Evolutionary conservation across 2,888 invertebrate species (phyloP).

Genomic region (Stramonita haemastoma): DNA sequence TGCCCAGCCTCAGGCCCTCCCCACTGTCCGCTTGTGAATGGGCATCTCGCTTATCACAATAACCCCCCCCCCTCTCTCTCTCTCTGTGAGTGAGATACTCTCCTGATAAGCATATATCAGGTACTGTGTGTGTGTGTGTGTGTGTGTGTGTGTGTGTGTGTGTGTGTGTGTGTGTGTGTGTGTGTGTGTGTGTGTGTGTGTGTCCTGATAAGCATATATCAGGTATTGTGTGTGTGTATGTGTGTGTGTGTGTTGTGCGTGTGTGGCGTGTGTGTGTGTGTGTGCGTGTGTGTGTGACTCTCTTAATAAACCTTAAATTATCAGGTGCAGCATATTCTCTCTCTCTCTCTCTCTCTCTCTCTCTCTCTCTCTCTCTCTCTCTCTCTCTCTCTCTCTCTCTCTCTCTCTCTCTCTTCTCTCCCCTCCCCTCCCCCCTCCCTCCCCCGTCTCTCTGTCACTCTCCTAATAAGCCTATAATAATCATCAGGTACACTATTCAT

Average conservation of each 20-base stretch:
- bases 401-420: background rate
- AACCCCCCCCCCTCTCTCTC: background rate
- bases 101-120: too few species aligned
- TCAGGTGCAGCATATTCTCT: too few species aligned
- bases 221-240: too few species aligned
- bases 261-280: background rate
- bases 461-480: background rate
- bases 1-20: too few species aligned
- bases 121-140: too few species aligned
- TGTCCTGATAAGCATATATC: too few species aligned
- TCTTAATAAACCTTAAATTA: too few species aligned
- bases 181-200: too few species aligned
- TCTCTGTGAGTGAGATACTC: background rate
- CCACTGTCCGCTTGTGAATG: background rate
- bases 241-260: too few species aligned
- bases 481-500: too few species aligned
- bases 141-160: too few species aligned
- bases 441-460: background rate
- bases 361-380: background rate
- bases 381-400: background rate
- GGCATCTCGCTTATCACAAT: background rate
- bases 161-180: too few species aligned
- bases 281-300: background rate
- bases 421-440: background rate
- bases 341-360: background rate